Evolutionary conservation across 2,888 invertebrate genomes (phyloP).

Genomic region (Anarsia innoxiella): DNA sequence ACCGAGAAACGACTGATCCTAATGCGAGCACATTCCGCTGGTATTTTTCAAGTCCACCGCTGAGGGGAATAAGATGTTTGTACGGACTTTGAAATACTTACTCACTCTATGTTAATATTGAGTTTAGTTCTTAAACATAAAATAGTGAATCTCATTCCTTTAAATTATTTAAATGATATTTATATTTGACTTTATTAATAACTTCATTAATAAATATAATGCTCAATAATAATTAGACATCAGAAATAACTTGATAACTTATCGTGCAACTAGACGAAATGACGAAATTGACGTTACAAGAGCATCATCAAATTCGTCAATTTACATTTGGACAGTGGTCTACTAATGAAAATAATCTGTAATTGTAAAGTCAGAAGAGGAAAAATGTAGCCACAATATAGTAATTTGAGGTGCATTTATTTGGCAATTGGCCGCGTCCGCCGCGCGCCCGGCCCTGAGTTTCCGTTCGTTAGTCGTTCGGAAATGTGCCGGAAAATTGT

Average conservation of each 20-base stretch:
- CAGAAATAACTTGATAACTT: neutral
- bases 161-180: too few species aligned
- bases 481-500: constrained; percentile 70
- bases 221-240: neutral
- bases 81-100: constrained; percentile 16
- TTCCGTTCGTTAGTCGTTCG: constrained; percentile 60
- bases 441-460: constrained; percentile 36
- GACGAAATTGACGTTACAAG: neutral
- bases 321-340: neutral
- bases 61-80: constrained; percentile 38
- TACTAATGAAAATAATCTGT: neutral
- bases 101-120: constrained; percentile 4
- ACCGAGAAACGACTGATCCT: constrained; percentile 51
- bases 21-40: constrained; percentile 48
- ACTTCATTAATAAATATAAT: neutral
- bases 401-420: constrained; percentile 70
- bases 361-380: constrained; percentile 23
- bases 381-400: constrained; percentile 64
- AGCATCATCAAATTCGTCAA: neutral
- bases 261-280: too few species aligned
- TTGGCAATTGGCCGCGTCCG: constrained; percentile 65
- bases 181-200: too few species aligned
- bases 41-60: constrained; percentile 51
- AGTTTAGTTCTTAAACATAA: too few species aligned
- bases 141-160: too few species aligned